Evolutionary conservation across 2,113 vertebrate genomes (phyloP), one percentile per base, ranked within the genome.

Genomic region (Ceuthmochares aereus): DNA sequence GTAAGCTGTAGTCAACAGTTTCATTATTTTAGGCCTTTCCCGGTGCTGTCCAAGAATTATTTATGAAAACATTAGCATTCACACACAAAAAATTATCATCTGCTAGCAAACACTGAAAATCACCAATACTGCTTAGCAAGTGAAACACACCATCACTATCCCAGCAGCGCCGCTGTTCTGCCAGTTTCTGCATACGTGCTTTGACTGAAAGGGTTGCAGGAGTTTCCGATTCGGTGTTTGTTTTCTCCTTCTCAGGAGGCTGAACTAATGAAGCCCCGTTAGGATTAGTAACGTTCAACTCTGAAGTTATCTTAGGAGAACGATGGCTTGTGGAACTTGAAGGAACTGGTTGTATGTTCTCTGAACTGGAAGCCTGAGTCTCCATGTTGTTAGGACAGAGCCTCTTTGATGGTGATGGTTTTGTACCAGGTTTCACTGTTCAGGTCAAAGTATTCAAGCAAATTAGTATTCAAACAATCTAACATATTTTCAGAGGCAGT

Each of bases 381-480:
- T 98, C 96, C 17, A 72, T 87, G 84, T 98, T 98, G 54, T 96
- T 97, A 42, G 99, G 99, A 93, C 99, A 99, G 21, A 96, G 98
- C 42, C 99, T 98, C 96, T 99, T 99, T 16, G 98, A 99, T 29
- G 99, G 99, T 18, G 99, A 99, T 4, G 98, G 99, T 66, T 99
- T 99, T 75, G 98, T 97, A 66, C 98, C 96, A 27, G 97, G 91
- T 95, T 98, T 99, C 55, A 84, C 99, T 98, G 43, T 59, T 97
- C 12, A 87, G 40, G 78, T 66, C 64, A 93, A 68, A 94, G 7
- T 27, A 88, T 64, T 72, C 49, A 92, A 72, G 13, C 2, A 70
- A 83, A 82, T 92, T n/a, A 95, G 23, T 15, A 85, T 45, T 63
- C 32, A 67, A 77, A 51, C 6, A 66, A 36, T 10, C 49, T 21